Evolutionary conservation across 1,140 invertebrate species (phyloP), one percentile per base, ranked within the genome.

Genomic region (Cotesia typhae): DNA sequence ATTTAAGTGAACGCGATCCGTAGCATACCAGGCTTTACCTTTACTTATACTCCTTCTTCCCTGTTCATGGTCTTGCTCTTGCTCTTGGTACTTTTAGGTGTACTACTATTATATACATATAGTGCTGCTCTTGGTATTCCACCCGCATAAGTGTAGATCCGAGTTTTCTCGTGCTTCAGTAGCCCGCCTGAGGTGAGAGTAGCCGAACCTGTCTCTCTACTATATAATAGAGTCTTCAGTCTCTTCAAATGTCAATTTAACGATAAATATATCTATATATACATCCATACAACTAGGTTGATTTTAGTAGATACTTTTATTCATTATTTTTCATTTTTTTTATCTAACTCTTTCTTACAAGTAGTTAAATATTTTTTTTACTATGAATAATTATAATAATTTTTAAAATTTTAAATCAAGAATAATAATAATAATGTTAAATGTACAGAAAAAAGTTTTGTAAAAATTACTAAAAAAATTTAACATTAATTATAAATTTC

Each of bases 271-370:
- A 55, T 55, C 14, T 20, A 37, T 64, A 53, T 38, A 36, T 9
- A 47, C 5, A 20, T 38, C 60, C 2, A n/a, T 28, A 28, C 28
- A 28, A 28, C 28, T 28, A 28, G 28, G 63, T 72, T 53, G 17
- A 36, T 70, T 67, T 57, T 61, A 74, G 60, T 36, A 66, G 73
- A 76, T 76, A 75, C 73, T 75, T 75, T 76, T 76, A 75, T 76
- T 76, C 73, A 76, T 74, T 63, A 70, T 28, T 28, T 28, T 28
- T 28, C 20, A 28, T 28, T 28, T 28, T 28, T 28, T 28, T 28
- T 28, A 28, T 28, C 28, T 3, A 28, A 28, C 28, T 28, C 3
- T 28, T 10, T 0, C 5, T 47, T 47, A 3, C 2, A 10, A 12
- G 63, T 70, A 17, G 41, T 52, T 10, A 10, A 57, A n/a, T 17